Evolutionary conservation across 2,797 vertebrate genomes (phyloP).

Genomic region (Etheostoma perlongum): DNA sequence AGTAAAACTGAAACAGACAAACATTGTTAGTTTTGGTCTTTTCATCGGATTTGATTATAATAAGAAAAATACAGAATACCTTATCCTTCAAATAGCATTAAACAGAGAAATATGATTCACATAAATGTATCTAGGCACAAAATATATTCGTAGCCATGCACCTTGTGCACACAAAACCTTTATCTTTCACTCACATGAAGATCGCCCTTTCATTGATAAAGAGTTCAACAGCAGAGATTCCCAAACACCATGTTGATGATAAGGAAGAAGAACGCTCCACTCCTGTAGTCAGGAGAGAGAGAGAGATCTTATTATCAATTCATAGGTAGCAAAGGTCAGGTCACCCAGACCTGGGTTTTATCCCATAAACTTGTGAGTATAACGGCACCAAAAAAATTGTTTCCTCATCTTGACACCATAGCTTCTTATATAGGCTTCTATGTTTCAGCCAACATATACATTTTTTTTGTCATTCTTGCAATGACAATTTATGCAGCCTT

Average conservation of each 20-base stretch:
- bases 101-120: not conserved
- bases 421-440: not conserved
- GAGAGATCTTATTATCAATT: not conserved
- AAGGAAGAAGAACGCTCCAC: conserved; percentile 84
- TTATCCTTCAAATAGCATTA: not conserved
- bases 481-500: not conserved
- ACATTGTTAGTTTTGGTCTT: not conserved
- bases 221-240: conserved; percentile 87
- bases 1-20: too few relatives aligned
- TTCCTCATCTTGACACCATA: not conserved
- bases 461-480: not conserved
- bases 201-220: conserved; percentile 81
- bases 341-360: not conserved
- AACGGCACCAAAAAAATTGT: not conserved
- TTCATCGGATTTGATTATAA: not conserved
- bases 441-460: not conserved
- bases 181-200: conserved; percentile 73
- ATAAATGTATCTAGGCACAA: not conserved
- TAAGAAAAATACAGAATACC: not conserved
- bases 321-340: too few relatives aligned
- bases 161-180: not conserved
- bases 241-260: conserved; percentile 89
- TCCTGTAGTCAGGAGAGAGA: conserved; percentile 51
- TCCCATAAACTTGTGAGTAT: not conserved
- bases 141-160: not conserved